A percentile compares a stretch with the other conserved stretches of the same genome.
Conservation (phyloP, 2,888 invertebrate genomes). For the Sarcophaga subvicina region DNA sequence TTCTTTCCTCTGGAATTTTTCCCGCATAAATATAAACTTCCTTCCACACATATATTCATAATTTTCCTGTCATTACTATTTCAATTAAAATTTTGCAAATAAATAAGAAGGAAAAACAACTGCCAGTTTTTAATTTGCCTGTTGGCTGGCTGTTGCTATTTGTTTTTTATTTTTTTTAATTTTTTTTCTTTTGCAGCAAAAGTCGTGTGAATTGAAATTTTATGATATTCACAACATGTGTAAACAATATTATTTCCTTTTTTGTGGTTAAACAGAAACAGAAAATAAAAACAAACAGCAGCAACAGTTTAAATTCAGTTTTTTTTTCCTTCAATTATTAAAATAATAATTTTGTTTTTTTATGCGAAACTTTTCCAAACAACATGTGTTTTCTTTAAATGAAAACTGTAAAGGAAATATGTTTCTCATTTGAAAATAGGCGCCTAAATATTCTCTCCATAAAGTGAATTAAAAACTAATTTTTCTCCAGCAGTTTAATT, state of each 20-base stretch:
- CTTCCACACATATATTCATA: conserved; percentile 40
- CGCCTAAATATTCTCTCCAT: not conserved
- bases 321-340: conserved; percentile 38
- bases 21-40: conserved; percentile 37
- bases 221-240: conserved; percentile 67
- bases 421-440: not conserved
- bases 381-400: conserved; percentile 39
- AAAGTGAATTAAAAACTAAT: too few relatives aligned
- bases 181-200: conserved; percentile 11
- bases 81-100: conserved; percentile 23
- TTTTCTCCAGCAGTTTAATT: too few relatives aligned
- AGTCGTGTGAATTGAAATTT: conserved; percentile 64
- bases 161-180: conserved; percentile 9
- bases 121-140: not conserved
- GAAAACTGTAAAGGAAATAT: not conserved
- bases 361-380: conserved; percentile 11
- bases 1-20: conserved; percentile 7
- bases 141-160: too few relatives aligned
- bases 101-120: not conserved
- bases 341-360: conserved; percentile 20
- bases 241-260: conserved; percentile 65
- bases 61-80: conserved; percentile 63
- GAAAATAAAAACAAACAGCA: not conserved
- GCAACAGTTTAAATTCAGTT: conserved; percentile 16
- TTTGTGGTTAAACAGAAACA: conserved; percentile 48